Base-by-base conservation (phyloP, 2,113 vertebrate genomes). In the Vidua macroura region DNA sequence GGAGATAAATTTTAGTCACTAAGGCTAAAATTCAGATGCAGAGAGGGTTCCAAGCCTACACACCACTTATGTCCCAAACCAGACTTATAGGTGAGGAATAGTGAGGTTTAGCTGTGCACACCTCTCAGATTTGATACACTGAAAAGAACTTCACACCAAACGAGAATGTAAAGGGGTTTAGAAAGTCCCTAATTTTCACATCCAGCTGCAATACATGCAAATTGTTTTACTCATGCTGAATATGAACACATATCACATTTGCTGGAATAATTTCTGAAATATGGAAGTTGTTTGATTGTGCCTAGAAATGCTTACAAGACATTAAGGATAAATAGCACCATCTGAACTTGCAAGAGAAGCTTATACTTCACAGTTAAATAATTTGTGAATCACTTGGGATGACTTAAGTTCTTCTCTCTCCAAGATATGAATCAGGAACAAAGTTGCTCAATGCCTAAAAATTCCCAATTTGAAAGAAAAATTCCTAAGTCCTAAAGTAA, bases 401-500 rank as follows among this genome's bases (percentile, higher is more conserved):
- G 33, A 88, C 41, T 72, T 55, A 55, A 89, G 44, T 31, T 88
- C 59, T 93, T 92, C 22, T 86, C 44, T 81, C 60, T 74, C 66
- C 0, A 1, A 69, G 85, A 84, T 67, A 30, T 33, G 58, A 76
- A 79, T 78, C 49, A 25, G 66, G 41, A 89, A 51, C n/a, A 87
- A 69, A 82, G 31, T 53, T 87, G 62, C 85, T 69, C 75, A 85
- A 31, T 28, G 59, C 60, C 69, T 82, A 20, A 59, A 94, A 84
- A 31, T 56, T 59, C 78, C 43, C 41, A 13, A 41, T 62, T 58
- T 37, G 41, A 90, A 94, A 85, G 41, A 56, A 93, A 91, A 95
- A 91, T 76, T 87, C 78, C 46, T 41, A 64, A 56, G 13, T 48
- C 49, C 62, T 93, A 76, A 92, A 93, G 82, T 66, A 92, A 94